phyloP scores from a whole-genome alignment of 1,140 invertebrate genomes.

The Arctopsyche grandis region DNA sequence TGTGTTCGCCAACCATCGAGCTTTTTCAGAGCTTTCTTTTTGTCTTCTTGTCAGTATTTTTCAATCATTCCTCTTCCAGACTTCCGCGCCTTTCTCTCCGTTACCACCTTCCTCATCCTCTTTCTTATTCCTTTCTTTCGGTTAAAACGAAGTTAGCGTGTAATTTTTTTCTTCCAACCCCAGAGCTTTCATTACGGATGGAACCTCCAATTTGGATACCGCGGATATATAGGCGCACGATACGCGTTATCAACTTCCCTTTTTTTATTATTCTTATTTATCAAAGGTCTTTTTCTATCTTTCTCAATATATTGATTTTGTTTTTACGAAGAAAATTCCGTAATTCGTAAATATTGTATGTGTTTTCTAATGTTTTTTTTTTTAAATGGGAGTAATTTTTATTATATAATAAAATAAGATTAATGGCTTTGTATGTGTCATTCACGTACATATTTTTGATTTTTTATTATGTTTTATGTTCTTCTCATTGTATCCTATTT shows the following conservation, averaged over 20 bases:
- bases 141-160: slow-evolving; percentile 20
- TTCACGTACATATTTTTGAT: too few relatives aligned
- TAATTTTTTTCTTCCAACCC: slow-evolving; percentile 5
- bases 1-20: background rate
- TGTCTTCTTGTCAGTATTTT: slow-evolving; percentile 19
- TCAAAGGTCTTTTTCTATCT: background rate
- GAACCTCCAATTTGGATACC: background rate
- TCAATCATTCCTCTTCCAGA: slow-evolving; percentile 20
- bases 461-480: too few relatives aligned
- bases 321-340: background rate
- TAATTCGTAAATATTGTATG: background rate
- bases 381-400: too few relatives aligned
- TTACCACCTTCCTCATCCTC: background rate
- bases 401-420: too few relatives aligned
- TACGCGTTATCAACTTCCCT: slow-evolving; percentile 1
- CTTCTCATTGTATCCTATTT: too few relatives aligned
- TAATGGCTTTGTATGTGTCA: too few relatives aligned
- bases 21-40: slow-evolving; percentile 14
- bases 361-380: too few relatives aligned
- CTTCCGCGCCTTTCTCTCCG: background rate
- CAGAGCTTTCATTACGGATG: background rate
- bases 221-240: background rate
- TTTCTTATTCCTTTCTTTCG: slow-evolving; percentile 4
- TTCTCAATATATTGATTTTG: background rate
- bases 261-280: slow-evolving; percentile 5